Conservation (phyloP, 2,888 invertebrate species). For the Phyllotreta cruciferae region DNA sequence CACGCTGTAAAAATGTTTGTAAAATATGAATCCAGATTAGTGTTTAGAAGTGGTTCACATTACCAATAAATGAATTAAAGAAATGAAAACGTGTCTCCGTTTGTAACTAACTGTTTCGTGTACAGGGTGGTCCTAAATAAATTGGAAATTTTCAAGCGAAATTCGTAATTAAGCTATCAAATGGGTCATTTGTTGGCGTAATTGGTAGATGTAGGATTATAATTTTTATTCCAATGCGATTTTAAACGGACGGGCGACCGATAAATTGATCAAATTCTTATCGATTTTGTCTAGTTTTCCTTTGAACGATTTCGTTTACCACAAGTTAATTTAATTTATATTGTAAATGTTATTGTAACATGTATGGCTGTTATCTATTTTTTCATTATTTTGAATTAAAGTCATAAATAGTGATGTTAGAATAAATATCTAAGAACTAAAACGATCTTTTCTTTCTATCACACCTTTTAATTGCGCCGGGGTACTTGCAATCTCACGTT, state of each 20-base stretch:
- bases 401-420: conserved; percentile 59
- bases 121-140: conserved; percentile 1
- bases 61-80: conserved; percentile 35
- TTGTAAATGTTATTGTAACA: conserved; percentile 51
- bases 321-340: conserved; percentile 43
- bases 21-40: conserved; percentile 44
- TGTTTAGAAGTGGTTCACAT: conserved; percentile 44
- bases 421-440: conserved; percentile 49
- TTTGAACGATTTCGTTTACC: conserved; percentile 37
- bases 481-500: conserved; percentile 64
- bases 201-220: too few relatives aligned
- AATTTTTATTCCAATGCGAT: background rate
- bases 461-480: conserved; percentile 41
- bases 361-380: conserved; percentile 60
- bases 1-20: conserved; percentile 42
- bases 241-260: background rate
- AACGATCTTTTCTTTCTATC: background rate
- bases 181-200: too few relatives aligned
- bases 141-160: background rate
- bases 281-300: conserved; percentile 34
- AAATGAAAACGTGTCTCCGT: conserved; percentile 35
- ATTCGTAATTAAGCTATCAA: too few relatives aligned
- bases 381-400: conserved; percentile 58
- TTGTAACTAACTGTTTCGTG: conserved; percentile 1
- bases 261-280: conserved; percentile 28